These are phyloP conservation scores for Orthonevra nobilis DNA, from an alignment of 2,888 invertebrate genomes.

Conservation along the genomic window DNA sequence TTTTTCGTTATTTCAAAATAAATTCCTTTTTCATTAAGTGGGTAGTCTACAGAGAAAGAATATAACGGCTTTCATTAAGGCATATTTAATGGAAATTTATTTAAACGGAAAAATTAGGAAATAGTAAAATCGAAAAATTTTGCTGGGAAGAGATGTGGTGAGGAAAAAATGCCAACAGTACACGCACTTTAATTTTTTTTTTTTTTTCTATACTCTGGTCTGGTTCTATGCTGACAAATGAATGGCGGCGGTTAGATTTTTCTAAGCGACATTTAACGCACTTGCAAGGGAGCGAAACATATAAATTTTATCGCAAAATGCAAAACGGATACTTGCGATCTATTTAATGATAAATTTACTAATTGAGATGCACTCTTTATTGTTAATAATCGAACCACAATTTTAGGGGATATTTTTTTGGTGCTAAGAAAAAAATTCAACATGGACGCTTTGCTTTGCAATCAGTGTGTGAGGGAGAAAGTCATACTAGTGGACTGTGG, in stretches of 20 bases:
- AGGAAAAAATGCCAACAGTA: conserved; percentile 67
- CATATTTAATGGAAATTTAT: conserved; percentile 26
- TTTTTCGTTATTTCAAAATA: conserved; percentile 37
- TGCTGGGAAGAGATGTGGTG: conserved; percentile 52
- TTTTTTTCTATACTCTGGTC: conserved; percentile 40
- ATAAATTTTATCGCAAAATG: conserved; percentile 34
- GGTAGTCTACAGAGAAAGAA: conserved; percentile 68
- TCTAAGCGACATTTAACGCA: conserved; percentile 46
- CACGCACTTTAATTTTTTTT: conserved; percentile 58
- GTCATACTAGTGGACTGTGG: too few species aligned
- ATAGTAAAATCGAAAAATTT: conserved; percentile 53
- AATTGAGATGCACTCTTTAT: conserved; percentile 36
- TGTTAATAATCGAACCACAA: conserved; percentile 15
- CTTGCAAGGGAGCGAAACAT: conserved; percentile 32
- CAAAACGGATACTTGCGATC: conserved; percentile 43
- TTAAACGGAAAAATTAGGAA: conserved; percentile 46
- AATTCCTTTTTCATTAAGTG: conserved; percentile 50
- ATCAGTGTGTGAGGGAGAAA: conserved; percentile 12
- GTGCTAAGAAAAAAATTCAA: conserved; percentile 56
- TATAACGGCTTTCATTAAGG: conserved; percentile 65
- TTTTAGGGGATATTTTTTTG: conserved; percentile 14
- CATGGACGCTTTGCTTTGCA: conserved; percentile 48
- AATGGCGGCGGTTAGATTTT: conserved; percentile 43
- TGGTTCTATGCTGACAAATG: conserved; percentile 50
- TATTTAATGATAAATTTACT: conserved; percentile 6